phyloP scores from a whole-genome alignment of 2,797 vertebrate genomes.

The Hippopotamyrus pictus region DNA sequence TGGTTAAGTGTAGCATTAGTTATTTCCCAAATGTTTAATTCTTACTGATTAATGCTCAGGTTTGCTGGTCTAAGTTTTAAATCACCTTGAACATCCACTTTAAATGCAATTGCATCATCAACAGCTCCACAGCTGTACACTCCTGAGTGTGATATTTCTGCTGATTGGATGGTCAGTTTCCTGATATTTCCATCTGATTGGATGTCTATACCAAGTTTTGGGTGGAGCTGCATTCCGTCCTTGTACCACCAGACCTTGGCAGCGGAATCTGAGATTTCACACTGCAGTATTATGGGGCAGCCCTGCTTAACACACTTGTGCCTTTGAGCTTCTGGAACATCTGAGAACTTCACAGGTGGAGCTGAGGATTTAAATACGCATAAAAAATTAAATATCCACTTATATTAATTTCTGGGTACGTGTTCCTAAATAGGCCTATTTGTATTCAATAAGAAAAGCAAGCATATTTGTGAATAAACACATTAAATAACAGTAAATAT shows the following conservation, averaged over 20 bases:
- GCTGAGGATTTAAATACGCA: conserved; percentile 12
- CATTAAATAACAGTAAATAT: not conserved
- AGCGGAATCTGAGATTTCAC: conserved; percentile 56
- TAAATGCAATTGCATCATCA: conserved; percentile 65
- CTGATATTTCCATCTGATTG: conserved; percentile 59
- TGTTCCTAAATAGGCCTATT: not conserved
- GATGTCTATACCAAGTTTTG: conserved; percentile 52
- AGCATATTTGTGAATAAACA: not conserved
- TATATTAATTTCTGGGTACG: not conserved
- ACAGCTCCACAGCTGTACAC: conserved; percentile 65
- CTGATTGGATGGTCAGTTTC: conserved; percentile 62
- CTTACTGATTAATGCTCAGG: not conserved
- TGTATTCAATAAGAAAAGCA: not conserved
- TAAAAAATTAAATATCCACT: not conserved
- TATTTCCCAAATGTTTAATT: not conserved
- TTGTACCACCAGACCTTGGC: conserved; percentile 58
- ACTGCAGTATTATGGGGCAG: conserved; percentile 55
- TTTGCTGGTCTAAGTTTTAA: conserved; percentile 26
- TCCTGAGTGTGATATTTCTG: conserved; percentile 58
- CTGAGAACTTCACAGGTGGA: conserved; percentile 33
- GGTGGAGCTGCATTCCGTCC: conserved; percentile 54
- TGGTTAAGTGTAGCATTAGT: not conserved
- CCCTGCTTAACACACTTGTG: conserved; percentile 41
- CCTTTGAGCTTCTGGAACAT: conserved; percentile 32
- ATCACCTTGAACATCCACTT: conserved; percentile 74